A percentile compares a stretch with the other conserved stretches of the same genome.
Conservation (phyloP, 2,113 vertebrate species). For the Pelodiscus sinensis region DNA sequence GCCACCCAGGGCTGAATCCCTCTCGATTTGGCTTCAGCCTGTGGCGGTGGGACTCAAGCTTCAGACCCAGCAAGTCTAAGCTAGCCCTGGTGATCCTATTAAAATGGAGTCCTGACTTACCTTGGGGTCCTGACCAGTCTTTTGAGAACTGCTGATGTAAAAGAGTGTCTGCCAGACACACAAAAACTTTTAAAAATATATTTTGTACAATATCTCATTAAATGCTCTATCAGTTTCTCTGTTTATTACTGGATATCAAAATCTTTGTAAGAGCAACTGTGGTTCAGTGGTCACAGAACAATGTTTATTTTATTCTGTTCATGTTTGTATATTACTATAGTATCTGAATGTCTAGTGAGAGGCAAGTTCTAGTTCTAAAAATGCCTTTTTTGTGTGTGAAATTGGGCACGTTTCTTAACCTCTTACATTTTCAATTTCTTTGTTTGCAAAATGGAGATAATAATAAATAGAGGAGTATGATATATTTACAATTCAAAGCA, state of each 20-base stretch:
- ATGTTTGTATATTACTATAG: background rate
- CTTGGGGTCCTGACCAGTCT: no score
- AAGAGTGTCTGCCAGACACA: background rate
- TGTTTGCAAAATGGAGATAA: background rate
- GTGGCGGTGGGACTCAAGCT: no score
- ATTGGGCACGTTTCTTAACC: background rate
- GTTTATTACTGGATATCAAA: background rate
- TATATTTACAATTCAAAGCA: background rate
- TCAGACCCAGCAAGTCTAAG: no score
- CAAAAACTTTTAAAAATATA: background rate
- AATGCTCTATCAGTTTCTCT: background rate
- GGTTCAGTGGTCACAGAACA: background rate
- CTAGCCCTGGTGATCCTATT: no score
- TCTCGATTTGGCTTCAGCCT: no score
- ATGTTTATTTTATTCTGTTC: background rate
- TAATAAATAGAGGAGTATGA: background rate
- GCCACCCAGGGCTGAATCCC: no score
- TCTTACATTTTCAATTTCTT: background rate
- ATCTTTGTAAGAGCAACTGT: background rate
- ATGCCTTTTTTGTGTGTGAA: background rate
- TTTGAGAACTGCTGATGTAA: no score
- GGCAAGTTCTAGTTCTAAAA: background rate
- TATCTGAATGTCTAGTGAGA: background rate
- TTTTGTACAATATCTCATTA: background rate
- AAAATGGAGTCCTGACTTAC: no score